These are phyloP conservation scores for Ennomos quercinarius DNA, from an alignment of 2,888 invertebrate genomes.

Conservation along the genomic window DNA sequence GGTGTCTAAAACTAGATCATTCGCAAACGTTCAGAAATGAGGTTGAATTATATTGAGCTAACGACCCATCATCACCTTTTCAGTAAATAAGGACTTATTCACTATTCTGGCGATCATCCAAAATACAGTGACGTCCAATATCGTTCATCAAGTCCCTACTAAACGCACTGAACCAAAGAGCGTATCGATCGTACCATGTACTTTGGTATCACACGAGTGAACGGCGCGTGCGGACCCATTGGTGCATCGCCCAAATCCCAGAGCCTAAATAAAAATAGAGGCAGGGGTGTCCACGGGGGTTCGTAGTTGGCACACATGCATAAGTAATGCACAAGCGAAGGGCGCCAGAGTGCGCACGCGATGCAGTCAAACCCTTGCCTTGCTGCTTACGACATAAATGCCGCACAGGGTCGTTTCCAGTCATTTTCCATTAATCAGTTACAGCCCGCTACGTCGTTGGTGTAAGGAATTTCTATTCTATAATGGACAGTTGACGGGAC, in stretches of 20 bases:
- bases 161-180: slow-evolving; percentile 29
- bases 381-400: slow-evolving; percentile 36
- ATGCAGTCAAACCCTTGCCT: slow-evolving; percentile 49
- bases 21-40: background rate
- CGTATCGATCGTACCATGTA: slow-evolving; percentile 24
- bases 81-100: slow-evolving; percentile 29
- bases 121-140: slow-evolving; percentile 27
- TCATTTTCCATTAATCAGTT: slow-evolving; percentile 67
- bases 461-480: slow-evolving; percentile 17
- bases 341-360: slow-evolving; percentile 76
- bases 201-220: slow-evolving; percentile 51
- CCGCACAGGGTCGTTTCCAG: slow-evolving; percentile 58
- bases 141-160: slow-evolving; percentile 22
- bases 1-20: background rate
- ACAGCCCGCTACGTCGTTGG: slow-evolving; percentile 48
- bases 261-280: slow-evolving; percentile 73
- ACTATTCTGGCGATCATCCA: slow-evolving; percentile 31
- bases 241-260: slow-evolving; percentile 73
- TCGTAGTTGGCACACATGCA: slow-evolving; percentile 66
- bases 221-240: slow-evolving; percentile 64
- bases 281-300: slow-evolving; percentile 55
- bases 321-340: slow-evolving; percentile 81
- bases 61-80: slow-evolving; percentile 25
- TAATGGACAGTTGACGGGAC: slow-evolving; percentile 21
- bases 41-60: slow-evolving; percentile 12